Evolutionary conservation across 2,113 vertebrate species (phyloP), one percentile per base, ranked within the genome.

Genomic region (Ciconia stormi): DNA sequence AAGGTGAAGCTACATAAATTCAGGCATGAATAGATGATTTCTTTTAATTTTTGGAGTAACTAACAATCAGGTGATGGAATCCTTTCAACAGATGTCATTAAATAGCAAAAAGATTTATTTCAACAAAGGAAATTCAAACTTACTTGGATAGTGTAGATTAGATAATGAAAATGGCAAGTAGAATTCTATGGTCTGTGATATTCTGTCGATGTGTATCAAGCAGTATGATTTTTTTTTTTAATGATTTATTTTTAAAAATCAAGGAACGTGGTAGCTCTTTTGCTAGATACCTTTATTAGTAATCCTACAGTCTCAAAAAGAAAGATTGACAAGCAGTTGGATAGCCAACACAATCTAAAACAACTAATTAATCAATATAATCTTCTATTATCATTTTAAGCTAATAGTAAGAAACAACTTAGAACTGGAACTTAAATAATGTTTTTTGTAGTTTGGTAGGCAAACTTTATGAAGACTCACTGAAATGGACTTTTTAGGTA

Each of bases 131-230:
- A 82, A 34, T 8, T 58, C 16, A 71, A 17, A 23, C 2, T 70
- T 49, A 16, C 4, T 69, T 7, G 7, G 7, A 34, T 56, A 8
- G 2, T 22, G 12, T 53, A 66, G 29, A 32, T 65, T 27, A 42
- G 7, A 4, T 67, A 52, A n/a, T 23, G 26, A 52, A 79, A 86
- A 52, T 38, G 11, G 5, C 1, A 5, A 56, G 32, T 12, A 42
- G 46, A 56, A 56, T 61, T 82, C 19, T 50, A 1, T 85, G 21
- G 21, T 70, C 25, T 49, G 29, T 20, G 40, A 13, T 71, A 27
- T 69, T 63, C 18, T 85, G 18, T 77, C 0, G 0, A 11, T 73
- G 8, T 47, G 5, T 58, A 49, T 38, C 44, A 58, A 10, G 6
- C 49, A 50, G 14, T 42, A 50, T n/a, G 25, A 36, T n/a, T 70